phyloP scores from a whole-genome alignment of 2,888 invertebrate genomes.

The Pyralis farinalis region DNA sequence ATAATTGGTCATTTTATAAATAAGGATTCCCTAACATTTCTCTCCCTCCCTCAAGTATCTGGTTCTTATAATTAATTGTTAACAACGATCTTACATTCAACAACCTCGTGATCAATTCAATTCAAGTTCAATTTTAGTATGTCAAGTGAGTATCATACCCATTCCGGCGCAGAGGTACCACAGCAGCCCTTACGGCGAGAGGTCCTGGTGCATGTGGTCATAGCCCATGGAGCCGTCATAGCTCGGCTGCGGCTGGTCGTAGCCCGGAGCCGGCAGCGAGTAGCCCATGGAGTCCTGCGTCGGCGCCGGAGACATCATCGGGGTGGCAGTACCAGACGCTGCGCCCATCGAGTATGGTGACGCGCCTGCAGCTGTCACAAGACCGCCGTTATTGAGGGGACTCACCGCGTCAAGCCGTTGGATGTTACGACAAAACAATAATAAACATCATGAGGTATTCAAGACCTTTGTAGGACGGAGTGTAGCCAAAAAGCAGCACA shows the following conservation, averaged over 20 bases:
- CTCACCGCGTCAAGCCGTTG: too few species aligned
- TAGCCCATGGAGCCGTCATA: conserved; percentile 96
- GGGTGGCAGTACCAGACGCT: conserved; percentile 94
- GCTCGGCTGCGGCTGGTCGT: conserved; percentile 93
- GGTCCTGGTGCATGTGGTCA: conserved; percentile 95
- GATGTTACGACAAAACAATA: too few species aligned
- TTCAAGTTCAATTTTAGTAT: neutral
- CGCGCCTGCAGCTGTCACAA: conserved; percentile 83
- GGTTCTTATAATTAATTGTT: too few species aligned
- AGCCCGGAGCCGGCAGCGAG: conserved; percentile 94
- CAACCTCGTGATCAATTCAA: too few species aligned
- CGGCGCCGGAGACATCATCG: conserved; percentile 97
- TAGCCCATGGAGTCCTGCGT: conserved; percentile 96
- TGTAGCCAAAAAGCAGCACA: too few species aligned
- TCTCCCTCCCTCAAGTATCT: too few species aligned
- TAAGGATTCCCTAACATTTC: too few species aligned
- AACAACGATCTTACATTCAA: too few species aligned
- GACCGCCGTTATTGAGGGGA: conserved; percentile 1
- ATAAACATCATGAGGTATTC: too few species aligned
- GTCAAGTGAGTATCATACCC: conserved; percentile 11
- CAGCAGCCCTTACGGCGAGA: conserved; percentile 79
- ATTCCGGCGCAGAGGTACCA: conserved; percentile 10
- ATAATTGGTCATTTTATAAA: too few species aligned
- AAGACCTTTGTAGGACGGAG: too few species aligned
- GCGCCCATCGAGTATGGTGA: conserved; percentile 94